phyloP scores from a whole-genome alignment of 2,797 vertebrate species.

The Micropoecilia bifurca region DNA sequence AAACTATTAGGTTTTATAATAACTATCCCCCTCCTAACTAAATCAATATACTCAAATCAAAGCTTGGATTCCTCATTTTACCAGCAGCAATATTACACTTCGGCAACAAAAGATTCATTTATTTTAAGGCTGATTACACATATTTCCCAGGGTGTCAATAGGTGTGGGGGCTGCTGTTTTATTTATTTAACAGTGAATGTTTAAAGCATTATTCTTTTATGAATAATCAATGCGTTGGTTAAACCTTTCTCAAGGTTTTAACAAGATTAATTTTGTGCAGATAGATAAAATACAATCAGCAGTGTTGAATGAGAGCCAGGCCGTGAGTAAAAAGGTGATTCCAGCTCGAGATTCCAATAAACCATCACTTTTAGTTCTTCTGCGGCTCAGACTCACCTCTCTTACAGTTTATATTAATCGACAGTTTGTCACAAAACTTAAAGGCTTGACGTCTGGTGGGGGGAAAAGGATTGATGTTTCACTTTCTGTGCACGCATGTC shows the following conservation, averaged over 20 bases:
- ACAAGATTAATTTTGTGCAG: not conserved
- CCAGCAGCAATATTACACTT: too few species aligned
- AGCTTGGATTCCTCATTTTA: not conserved
- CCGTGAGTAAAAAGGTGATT: conserved; percentile 1
- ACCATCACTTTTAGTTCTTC: not conserved
- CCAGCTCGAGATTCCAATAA: not conserved
- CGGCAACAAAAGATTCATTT: not conserved
- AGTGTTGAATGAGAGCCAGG: not conserved
- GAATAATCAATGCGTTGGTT: not conserved
- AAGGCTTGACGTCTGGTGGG: not conserved
- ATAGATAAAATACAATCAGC: not conserved
- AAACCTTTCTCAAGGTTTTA: not conserved
- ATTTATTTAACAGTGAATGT: not conserved
- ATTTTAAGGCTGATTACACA: not conserved
- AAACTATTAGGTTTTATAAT: not conserved
- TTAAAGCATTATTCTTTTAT: not conserved
- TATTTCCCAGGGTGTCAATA: not conserved
- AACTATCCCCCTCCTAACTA: not conserved
- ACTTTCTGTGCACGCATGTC: not conserved
- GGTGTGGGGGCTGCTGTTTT: not conserved
- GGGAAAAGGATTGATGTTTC: not conserved
- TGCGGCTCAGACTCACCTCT: not conserved
- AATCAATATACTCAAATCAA: not conserved
- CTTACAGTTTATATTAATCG: conserved; percentile 1
- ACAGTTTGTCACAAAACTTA: not conserved